Percentiles rank a stretch among this genome's conserved stretches.
These are phyloP conservation scores for Actinia tenebrosa DNA, from an alignment of 64 coral and sea anemone genomes.

Conservation along the genomic window DNA sequence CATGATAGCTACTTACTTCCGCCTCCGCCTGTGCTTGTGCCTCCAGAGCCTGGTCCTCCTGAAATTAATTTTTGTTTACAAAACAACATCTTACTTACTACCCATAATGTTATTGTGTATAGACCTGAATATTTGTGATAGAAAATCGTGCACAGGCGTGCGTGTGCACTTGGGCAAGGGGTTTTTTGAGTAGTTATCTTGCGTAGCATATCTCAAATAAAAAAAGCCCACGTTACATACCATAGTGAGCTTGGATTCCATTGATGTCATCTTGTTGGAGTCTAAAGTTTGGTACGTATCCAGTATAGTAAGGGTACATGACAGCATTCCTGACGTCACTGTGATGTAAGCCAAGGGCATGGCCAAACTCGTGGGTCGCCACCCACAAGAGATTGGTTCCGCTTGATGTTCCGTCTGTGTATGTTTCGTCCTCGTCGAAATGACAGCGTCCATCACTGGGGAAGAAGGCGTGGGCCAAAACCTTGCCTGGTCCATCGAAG, in stretches of 20 bases:
- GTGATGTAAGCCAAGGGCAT: constrained; percentile 45
- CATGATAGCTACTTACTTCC: too few relatives aligned
- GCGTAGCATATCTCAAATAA: too few relatives aligned
- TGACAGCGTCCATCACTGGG: constrained; percentile 63
- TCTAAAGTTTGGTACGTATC: constrained; percentile 49
- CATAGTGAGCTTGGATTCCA: constrained; percentile 30
- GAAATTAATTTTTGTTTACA: too few relatives aligned
- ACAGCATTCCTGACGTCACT: constrained; percentile 43
- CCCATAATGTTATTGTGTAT: too few relatives aligned
- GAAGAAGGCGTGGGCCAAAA: constrained; percentile 72
- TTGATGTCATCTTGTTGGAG: constrained; percentile 59
- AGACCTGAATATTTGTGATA: too few relatives aligned
- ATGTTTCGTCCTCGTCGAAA: constrained; percentile 70
- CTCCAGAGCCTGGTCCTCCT: too few relatives aligned
- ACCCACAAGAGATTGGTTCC: constrained; percentile 66
- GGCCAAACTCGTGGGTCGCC: constrained; percentile 68
- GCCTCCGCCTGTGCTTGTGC: too few relatives aligned
- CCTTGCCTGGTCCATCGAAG: constrained; percentile 54
- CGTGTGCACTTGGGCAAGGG: too few relatives aligned
- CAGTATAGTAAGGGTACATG: constrained; percentile 62
- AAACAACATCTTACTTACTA: too few relatives aligned
- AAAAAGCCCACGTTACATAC: too few relatives aligned
- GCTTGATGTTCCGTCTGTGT: constrained; percentile 24
- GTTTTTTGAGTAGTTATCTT: too few relatives aligned
- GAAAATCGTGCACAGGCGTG: too few relatives aligned